Conservation (phyloP, 2,113 vertebrate species). For the Cromileptes altivelis region DNA sequence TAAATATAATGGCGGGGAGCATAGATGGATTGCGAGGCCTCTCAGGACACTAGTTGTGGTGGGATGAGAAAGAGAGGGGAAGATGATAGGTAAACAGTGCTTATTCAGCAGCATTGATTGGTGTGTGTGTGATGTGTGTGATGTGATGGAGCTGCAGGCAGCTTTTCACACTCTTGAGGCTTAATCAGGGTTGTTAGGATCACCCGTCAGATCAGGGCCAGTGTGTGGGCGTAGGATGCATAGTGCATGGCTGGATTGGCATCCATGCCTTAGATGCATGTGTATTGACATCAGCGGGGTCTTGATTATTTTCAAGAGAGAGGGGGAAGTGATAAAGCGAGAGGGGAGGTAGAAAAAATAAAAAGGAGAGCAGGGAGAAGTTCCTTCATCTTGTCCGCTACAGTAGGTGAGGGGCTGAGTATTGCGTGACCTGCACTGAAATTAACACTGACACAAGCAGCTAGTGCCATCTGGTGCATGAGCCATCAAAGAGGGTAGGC, state of each 20-base stretch:
- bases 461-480: conserved; percentile 77
- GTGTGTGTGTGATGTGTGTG: conserved; percentile 42
- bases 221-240: neutral
- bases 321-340: neutral
- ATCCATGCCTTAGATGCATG: conserved; percentile 2
- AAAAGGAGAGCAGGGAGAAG: neutral
- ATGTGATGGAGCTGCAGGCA: conserved; percentile 33
- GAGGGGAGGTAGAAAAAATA: neutral
- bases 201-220: conserved; percentile 10
- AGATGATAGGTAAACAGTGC: conserved; percentile 18
- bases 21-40: neutral
- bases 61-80: conserved; percentile 23
- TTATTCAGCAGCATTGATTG: conserved; percentile 69
- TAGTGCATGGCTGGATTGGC: conserved; percentile 16
- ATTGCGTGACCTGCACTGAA: conserved; percentile 60
- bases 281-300: neutral
- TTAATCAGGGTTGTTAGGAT: conserved; percentile 12
- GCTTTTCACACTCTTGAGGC: conserved; percentile 31
- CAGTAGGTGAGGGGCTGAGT: conserved; percentile 21
- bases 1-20: neutral
- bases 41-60: neutral
- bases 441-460: conserved; percentile 67
- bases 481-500: conserved; percentile 58
- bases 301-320: neutral
- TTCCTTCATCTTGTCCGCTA: conserved; percentile 4